Conservation (phyloP, 2,797 vertebrate species). For the Clamator glandarius region DNA sequence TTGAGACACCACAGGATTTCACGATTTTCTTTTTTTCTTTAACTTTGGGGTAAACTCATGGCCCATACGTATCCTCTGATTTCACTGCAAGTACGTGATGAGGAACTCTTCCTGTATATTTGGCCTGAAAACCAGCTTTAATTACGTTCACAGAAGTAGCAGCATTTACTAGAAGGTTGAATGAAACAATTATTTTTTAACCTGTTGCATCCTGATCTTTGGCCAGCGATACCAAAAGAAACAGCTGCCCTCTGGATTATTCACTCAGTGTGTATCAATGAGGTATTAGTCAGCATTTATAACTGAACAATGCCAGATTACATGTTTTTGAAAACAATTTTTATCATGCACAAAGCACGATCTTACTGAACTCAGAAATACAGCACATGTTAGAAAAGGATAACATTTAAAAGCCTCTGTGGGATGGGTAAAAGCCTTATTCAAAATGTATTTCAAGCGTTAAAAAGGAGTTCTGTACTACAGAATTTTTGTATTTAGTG, state of each 20-base stretch:
- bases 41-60: neutral
- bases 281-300: neutral
- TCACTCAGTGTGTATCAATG: neutral
- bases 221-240: neutral
- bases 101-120: neutral
- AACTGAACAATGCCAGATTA: neutral
- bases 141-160: neutral
- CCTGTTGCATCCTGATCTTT: neutral
- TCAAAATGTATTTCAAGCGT: neutral
- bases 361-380: neutral
- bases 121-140: conserved; percentile 47
- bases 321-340: neutral
- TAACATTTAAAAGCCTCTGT: neutral
- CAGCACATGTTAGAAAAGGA: neutral
- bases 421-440: neutral
- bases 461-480: neutral
- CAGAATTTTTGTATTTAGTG: neutral
- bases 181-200: conserved; percentile 24
- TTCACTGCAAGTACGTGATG: neutral
- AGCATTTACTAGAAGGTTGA: conserved; percentile 3
- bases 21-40: conserved; percentile 10
- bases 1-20: conserved; percentile 18
- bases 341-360: neutral
- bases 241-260: neutral
- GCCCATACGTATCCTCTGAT: neutral